Evolutionary conservation across 2,113 vertebrate species (phyloP).

Genomic region (Ictalurus furcatus): DNA sequence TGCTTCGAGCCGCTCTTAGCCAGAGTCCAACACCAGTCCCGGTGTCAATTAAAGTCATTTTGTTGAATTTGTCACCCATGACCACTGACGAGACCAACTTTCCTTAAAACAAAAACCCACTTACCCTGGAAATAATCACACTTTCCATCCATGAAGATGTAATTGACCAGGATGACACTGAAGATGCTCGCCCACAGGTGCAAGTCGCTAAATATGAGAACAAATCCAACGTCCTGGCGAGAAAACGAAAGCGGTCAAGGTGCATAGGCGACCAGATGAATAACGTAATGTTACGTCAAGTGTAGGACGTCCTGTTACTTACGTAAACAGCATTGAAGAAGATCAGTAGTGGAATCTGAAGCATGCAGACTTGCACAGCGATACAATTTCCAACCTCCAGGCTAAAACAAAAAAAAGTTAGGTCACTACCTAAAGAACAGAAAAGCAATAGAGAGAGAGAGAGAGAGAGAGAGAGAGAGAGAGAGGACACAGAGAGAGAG

Average conservation of each 20-base stretch:
- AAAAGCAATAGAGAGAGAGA: not conserved
- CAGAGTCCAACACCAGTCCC: not conserved
- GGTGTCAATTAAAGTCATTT: not conserved
- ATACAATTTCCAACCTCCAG: conserved; percentile 89
- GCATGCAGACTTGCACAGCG: conserved; percentile 89
- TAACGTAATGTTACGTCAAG: not conserved
- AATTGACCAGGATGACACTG: conserved; percentile 82
- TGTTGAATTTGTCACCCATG: not conserved
- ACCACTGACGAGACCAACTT: not conserved
- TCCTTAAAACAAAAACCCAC: not conserved
- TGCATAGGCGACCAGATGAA: not conserved
- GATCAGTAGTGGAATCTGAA: conserved; percentile 87
- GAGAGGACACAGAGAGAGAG: no score
- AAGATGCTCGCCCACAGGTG: conserved; percentile 85
- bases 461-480: no score
- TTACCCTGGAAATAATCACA: conserved; percentile 88
- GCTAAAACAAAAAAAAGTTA: conserved; percentile 61
- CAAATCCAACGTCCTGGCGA: conserved; percentile 77
- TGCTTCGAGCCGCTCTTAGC: no score
- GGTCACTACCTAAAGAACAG: not conserved
- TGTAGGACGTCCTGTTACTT: conserved; percentile 61
- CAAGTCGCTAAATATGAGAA: conserved; percentile 79
- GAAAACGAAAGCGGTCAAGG: not conserved
- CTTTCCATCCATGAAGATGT: conserved; percentile 87
- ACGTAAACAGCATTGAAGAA: conserved; percentile 88